Percentiles rank a stretch among this genome's conserved stretches.
phyloP scores from a whole-genome alignment of 2,888 invertebrate genomes.

The Acrobasis repandana region DNA sequence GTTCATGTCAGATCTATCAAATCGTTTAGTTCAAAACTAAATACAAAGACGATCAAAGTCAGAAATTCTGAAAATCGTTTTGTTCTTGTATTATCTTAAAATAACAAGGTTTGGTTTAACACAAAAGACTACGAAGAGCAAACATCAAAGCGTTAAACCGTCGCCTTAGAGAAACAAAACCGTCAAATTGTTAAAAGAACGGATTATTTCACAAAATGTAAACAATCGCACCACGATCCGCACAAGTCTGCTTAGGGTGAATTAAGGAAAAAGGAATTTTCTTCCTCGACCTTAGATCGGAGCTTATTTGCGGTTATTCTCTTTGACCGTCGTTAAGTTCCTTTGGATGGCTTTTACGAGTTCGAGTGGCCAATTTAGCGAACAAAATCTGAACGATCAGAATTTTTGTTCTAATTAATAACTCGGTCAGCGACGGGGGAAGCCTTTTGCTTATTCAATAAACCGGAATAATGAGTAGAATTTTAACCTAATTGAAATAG shows the following conservation, averaged over 20 bases:
- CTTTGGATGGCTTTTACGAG: constrained; percentile 78
- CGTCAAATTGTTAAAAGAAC: constrained; percentile 49
- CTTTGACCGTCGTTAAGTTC: constrained; percentile 83
- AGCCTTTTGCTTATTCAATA: constrained; percentile 67
- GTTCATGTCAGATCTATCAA: constrained; percentile 5
- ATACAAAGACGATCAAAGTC: constrained; percentile 22
- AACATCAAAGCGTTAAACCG: constrained; percentile 31
- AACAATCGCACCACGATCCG: constrained; percentile 67
- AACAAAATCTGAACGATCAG: constrained; percentile 79
- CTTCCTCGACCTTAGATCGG: constrained; percentile 74
- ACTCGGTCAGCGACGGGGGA: constrained; percentile 59
- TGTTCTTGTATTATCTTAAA: constrained; percentile 19
- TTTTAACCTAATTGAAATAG: constrained; percentile 59
- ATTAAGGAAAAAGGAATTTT: constrained; percentile 79
- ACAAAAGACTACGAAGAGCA: constrained; percentile 22
- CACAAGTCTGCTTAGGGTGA: constrained; percentile 74
- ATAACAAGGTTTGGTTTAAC: constrained; percentile 24
- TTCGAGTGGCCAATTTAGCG: constrained; percentile 81
- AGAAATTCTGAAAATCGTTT: constrained; percentile 17
- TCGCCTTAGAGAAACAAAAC: constrained; percentile 41
- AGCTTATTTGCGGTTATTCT: constrained; percentile 83
- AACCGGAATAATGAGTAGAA: constrained; percentile 63
- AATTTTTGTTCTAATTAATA: constrained; percentile 82
- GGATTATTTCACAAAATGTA: constrained; percentile 69
- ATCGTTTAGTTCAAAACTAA: constrained; percentile 15